Conservation (phyloP, 1,140 invertebrate genomes). For the Lepidotrigona ventralis region DNA sequence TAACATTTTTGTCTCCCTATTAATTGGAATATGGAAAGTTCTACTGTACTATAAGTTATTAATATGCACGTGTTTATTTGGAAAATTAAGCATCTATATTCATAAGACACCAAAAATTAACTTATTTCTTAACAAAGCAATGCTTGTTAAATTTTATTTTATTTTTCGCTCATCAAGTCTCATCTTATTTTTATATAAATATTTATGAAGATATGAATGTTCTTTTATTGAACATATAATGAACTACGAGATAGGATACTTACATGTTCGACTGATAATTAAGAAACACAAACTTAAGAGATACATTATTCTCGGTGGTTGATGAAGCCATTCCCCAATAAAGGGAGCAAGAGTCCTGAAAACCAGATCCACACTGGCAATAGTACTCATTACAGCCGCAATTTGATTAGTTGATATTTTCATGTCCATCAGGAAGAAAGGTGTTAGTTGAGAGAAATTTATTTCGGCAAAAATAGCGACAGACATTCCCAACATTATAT, state of each 20-base stretch:
- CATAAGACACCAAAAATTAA: background rate
- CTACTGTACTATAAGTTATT: too few species aligned
- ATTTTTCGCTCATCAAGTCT: background rate
- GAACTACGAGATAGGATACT: constrained; percentile 54
- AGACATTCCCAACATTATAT: constrained; percentile 85
- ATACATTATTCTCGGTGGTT: constrained; percentile 85
- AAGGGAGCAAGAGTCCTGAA: constrained; percentile 83
- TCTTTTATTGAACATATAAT: background rate
- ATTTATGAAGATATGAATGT: background rate
- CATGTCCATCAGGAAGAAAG: constrained; percentile 84
- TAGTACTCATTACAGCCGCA: constrained; percentile 82
- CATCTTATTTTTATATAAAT: too few species aligned
- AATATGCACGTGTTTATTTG: too few species aligned
- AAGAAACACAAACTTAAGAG: constrained; percentile 84
- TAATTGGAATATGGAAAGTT: too few species aligned
- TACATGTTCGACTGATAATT: constrained; percentile 84
- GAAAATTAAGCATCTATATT: background rate
- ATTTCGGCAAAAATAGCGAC: constrained; percentile 85
- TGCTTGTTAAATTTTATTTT: background rate
- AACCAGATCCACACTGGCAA: constrained; percentile 82
- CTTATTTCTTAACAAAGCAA: background rate
- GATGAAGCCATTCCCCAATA: constrained; percentile 83
- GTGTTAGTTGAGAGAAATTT: constrained; percentile 84
- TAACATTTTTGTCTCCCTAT: too few species aligned
- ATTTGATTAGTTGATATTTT: constrained; percentile 81